A percentile compares a stretch with the other conserved stretches of the same genome.
Evolutionary conservation across 2,113 vertebrate species (phyloP).

Genomic region (Cathartes aura): DNA sequence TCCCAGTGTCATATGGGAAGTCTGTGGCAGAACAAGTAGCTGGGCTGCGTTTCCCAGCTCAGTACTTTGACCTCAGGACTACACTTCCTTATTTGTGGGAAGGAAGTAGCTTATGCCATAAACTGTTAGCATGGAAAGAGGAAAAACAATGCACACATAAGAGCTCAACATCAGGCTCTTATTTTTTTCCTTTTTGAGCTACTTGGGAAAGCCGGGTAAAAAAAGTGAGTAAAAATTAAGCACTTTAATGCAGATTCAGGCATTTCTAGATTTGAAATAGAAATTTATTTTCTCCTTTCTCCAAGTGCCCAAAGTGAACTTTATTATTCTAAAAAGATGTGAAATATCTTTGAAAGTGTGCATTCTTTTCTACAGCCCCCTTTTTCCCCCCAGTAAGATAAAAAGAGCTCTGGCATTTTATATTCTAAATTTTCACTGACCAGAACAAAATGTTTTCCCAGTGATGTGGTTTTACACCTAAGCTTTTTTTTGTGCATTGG

Average conservation of each 20-base stretch:
- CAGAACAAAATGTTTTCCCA: constrained; percentile 1
- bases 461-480: background rate
- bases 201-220: background rate
- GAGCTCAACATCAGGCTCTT: background rate
- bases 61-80: fast-evolving
- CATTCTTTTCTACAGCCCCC: background rate
- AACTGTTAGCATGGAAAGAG: background rate
- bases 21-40: background rate
- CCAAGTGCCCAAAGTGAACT: background rate
- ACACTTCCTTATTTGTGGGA: background rate
- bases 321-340: background rate
- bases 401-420: background rate
- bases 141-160: background rate
- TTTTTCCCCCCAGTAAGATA: background rate
- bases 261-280: background rate
- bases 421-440: background rate
- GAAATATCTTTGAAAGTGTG: background rate
- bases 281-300: background rate
- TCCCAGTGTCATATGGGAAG: background rate
- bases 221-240: background rate
- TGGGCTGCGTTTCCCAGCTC: background rate
- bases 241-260: background rate
- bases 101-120: background rate
- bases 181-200: background rate
- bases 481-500: background rate